Percentiles rank a stretch among this genome's conserved stretches.
phyloP scores from a whole-genome alignment of 2,797 vertebrate species.

The Australoheros facetus region DNA sequence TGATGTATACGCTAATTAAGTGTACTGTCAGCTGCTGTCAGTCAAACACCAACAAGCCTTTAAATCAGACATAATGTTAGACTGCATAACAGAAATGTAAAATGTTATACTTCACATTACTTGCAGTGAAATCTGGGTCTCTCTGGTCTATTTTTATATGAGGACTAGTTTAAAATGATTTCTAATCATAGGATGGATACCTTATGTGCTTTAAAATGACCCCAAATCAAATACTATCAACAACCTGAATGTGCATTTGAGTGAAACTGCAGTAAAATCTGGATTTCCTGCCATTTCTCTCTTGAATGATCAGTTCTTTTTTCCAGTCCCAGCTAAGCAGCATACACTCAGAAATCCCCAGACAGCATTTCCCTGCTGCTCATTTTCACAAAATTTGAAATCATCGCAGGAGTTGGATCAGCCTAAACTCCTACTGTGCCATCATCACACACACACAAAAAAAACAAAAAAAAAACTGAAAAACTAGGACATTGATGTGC shows the following conservation, averaged over 20 bases:
- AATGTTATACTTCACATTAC: not conserved
- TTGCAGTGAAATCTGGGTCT: not conserved
- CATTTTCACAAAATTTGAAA: slow-evolving; percentile 25
- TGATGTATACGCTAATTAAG: not conserved
- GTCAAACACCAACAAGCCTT: accelerated
- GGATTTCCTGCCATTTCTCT: not conserved
- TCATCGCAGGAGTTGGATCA: slow-evolving; percentile 11
- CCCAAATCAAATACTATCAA: not conserved
- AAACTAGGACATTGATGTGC: slow-evolving; percentile 13
- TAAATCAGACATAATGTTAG: not conserved
- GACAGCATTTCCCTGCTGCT: slow-evolving; percentile 19
- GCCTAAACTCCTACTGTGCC: slow-evolving; percentile 16
- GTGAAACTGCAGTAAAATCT: not conserved
- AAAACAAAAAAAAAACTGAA: not conserved
- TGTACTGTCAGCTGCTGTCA: not conserved
- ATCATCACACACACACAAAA: not conserved
- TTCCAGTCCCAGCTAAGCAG: not conserved
- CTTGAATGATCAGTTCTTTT: slow-evolving; percentile 2
- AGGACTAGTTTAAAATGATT: not conserved
- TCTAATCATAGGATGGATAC: not conserved
- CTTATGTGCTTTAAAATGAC: not conserved
- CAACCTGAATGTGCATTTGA: not conserved
- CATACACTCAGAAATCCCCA: slow-evolving; percentile 16
- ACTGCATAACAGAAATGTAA: not conserved
- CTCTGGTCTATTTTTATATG: not conserved